Evolutionary conservation across 2,797 vertebrate species (phyloP).

Genomic region (Trichosurus vulpecula): DNA sequence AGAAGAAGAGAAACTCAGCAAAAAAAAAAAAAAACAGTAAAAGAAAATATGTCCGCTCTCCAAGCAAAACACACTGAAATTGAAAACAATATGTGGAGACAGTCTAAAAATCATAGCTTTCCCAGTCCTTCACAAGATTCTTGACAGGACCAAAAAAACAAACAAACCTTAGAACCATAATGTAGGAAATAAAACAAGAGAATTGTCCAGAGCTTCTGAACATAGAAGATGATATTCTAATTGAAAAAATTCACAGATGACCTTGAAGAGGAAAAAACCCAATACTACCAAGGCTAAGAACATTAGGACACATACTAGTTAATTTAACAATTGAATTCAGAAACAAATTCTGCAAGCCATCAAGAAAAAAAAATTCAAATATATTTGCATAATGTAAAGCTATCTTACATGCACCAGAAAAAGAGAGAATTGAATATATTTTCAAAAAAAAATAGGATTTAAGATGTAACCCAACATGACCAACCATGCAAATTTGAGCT

Average conservation of each 20-base stretch:
- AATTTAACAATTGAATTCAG: background rate
- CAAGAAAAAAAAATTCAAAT: background rate
- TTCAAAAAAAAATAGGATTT: background rate
- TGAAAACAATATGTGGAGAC: background rate
- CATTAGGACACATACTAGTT: background rate
- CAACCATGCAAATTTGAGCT: background rate
- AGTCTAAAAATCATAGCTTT: background rate
- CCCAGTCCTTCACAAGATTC: no score
- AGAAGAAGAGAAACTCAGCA: background rate
- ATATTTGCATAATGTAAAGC: background rate
- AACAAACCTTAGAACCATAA: background rate
- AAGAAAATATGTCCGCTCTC: background rate
- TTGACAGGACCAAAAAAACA: background rate
- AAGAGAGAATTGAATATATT: background rate
- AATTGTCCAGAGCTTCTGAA: background rate
- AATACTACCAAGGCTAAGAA: background rate
- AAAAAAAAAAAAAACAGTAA: no score
- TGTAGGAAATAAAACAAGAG: background rate
- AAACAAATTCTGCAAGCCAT: background rate
- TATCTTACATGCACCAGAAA: background rate
- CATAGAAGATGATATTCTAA: background rate
- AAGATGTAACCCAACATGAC: background rate
- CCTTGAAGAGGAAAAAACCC: background rate
- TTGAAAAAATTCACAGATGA: background rate
- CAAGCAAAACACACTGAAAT: background rate